Conservation (phyloP, 1,140 invertebrate species). For the Drosophila virilis region DNA sequence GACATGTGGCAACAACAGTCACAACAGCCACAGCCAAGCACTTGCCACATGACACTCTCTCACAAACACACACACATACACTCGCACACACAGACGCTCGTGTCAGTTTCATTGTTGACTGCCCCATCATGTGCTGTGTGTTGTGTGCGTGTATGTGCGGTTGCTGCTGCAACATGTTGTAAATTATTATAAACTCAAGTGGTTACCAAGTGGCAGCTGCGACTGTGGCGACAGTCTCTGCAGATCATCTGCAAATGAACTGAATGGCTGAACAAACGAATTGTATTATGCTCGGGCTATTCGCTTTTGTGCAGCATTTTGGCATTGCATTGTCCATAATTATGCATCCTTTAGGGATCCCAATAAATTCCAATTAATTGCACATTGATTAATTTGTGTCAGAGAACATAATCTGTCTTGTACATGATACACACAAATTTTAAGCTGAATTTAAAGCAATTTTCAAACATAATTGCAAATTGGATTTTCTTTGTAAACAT, state of each 20-base stretch:
- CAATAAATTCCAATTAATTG: slow-evolving; percentile 13
- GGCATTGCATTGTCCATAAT: slow-evolving; percentile 13
- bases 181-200: slow-evolving; percentile 73
- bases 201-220: slow-evolving; percentile 47
- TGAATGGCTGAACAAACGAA: slow-evolving; percentile 28
- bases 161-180: slow-evolving; percentile 68
- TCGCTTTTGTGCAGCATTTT: neutral
- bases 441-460: neutral
- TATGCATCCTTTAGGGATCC: slow-evolving; percentile 8
- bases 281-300: neutral
- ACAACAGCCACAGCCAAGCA: slow-evolving; percentile 23
- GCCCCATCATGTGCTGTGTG: slow-evolving; percentile 18
- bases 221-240: slow-evolving; percentile 35
- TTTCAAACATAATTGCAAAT: neutral
- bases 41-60: slow-evolving; percentile 46
- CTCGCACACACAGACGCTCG: slow-evolving; percentile 34
- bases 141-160: slow-evolving; percentile 44
- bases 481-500: neutral
- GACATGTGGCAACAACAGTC: slow-evolving; percentile 76
- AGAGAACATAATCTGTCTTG: neutral
- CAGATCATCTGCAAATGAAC: slow-evolving; percentile 43
- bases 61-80: slow-evolving; percentile 14
- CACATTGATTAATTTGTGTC: neutral
- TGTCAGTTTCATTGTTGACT: slow-evolving; percentile 66
- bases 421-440: neutral